Evolutionary conservation across 2,888 invertebrate genomes (phyloP), one percentile per base, ranked within the genome.

Genomic region (Macrosiphum euphorbiae): DNA sequence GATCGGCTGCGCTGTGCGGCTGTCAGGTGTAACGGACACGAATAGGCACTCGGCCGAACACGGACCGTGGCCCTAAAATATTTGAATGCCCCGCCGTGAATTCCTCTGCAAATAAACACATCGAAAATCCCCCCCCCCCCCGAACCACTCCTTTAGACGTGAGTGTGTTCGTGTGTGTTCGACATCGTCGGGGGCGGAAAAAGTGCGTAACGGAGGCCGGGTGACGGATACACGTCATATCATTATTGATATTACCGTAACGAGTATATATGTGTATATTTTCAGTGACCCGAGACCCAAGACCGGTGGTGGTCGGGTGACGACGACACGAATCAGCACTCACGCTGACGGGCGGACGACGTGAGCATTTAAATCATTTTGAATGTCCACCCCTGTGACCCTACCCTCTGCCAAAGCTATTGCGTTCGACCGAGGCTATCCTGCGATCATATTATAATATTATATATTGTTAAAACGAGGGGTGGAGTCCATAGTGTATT

Each of bases 281-380:
- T 78, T 35, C 35, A 35, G 78, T 35, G 28, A 47, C 47, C 44
- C 61, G 20, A 8, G 50, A n/a, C 47, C 44, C 47, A 20, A 3
- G 50, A 35, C 52, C 28, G 20, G 10, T 26, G 26, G 58, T 1
- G 5, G 78, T 2, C 26, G 10, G 58, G 58, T 3, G 7, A 5
- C 26, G 52, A 50, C 44, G n/a, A 92, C 92, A 92, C n/a, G 92
- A 78, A 92, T 92, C 88, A 35, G 88, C 92, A 92, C 92, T 92
- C 78, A 61, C 20, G 20, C 2, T 28, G 28, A 58, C 58, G 58
- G 58, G 61, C 11, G 1, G 52, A n/a, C 20, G 61, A 10, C n/a
- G 26, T 16, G 52, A 28, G 78, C 7, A 24, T 50, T 67, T 87
- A 35, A 52, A 90, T 90, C n/a, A 91, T 91, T 85, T 55, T 41